A percentile compares a stretch with the other conserved stretches of the same genome.
These are phyloP conservation scores for Phylloscopus whistleri DNA, from an alignment of 2,113 vertebrate genomes.

Conservation along the genomic window DNA sequence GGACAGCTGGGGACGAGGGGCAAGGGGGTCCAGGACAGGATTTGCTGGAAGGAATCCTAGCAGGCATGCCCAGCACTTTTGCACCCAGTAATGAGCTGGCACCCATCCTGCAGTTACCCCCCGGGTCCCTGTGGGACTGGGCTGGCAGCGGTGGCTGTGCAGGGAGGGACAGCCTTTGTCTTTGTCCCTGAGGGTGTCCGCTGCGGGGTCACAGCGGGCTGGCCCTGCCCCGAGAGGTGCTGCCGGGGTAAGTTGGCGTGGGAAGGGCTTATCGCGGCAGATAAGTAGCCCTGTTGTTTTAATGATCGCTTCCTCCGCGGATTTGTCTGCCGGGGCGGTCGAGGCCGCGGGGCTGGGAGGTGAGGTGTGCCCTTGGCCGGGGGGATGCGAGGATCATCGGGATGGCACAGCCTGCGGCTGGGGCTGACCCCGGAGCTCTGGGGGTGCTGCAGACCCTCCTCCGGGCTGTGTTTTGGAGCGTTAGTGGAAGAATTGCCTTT, in stretches of 20 bases:
- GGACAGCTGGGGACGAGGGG: rapidly evolving
- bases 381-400: rapidly evolving
- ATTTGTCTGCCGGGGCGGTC: neutral
- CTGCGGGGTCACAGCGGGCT: rapidly evolving
- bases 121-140: rapidly evolving
- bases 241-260: neutral
- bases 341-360: neutral
- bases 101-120: neutral
- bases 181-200: rapidly evolving
- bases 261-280: neutral
- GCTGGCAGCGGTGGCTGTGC: neutral
- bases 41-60: neutral
- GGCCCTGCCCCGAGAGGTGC: neutral
- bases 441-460: too few species aligned
- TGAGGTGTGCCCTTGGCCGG: rapidly evolving
- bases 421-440: rapidly evolving
- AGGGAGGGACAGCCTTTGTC: neutral
- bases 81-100: rapidly evolving
- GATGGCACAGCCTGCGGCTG: neutral
- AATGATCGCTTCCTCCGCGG: neutral
- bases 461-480: rapidly evolving
- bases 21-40: neutral
- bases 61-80: neutral
- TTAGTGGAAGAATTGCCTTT: rapidly evolving
- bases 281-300: neutral